These are phyloP conservation scores for Alosa sapidissima DNA, from an alignment of 2,797 vertebrate species.

Conservation along the genomic window DNA sequence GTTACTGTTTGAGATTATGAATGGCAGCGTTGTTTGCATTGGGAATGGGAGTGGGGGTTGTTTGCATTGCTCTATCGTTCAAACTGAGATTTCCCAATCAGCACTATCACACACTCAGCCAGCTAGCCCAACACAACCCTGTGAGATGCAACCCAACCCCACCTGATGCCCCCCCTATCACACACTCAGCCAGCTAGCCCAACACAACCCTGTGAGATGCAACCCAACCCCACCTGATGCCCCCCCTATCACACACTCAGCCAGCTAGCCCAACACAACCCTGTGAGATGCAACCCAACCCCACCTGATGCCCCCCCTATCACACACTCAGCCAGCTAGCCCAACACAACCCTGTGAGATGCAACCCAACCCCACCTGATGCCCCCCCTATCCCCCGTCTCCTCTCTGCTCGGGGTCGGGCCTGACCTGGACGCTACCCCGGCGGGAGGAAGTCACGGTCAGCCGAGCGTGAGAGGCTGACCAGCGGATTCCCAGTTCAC, in stretches of 20 bases:
- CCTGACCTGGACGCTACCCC: not conserved
- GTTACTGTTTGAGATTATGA: not conserved
- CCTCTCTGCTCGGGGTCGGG: not conserved
- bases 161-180: not conserved
- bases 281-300: not conserved
- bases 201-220: no score
- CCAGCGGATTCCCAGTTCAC: conserved; percentile 35
- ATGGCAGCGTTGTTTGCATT: not conserved
- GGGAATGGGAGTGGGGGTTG: not conserved
- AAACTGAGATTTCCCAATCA: not conserved
- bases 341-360: no score
- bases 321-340: not conserved
- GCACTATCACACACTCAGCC: not conserved
- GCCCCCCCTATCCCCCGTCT: conserved; percentile 18
- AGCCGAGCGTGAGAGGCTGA: conserved; percentile 40
- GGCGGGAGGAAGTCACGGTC: conserved; percentile 36
- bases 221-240: no score
- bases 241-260: conserved; percentile 21
- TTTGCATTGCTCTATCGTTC: conserved; percentile 15
- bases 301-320: not conserved
- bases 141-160: not conserved
- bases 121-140: not conserved
- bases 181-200: not conserved
- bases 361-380: no score
- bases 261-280: not conserved